Evolutionary conservation across 1,140 invertebrate species (phyloP), one percentile per base, ranked within the genome.

Genomic region (Drosophila burlai): DNA sequence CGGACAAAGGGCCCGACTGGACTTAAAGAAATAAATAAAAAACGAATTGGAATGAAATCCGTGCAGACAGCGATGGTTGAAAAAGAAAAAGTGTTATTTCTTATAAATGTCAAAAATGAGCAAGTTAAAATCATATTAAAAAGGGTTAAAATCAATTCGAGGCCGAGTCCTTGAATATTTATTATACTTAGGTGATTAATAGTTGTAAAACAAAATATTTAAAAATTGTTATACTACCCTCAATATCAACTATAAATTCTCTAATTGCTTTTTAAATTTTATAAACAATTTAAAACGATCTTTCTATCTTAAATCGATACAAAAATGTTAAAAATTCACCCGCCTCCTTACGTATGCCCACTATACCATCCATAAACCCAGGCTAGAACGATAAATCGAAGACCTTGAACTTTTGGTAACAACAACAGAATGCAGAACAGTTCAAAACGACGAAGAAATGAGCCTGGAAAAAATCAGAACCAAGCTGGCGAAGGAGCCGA

Each of bases 331-430:
- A 26, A 50, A n/a, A 60, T 45, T 26, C 34, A 13, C 3, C 11
- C 10, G 7, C 7, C 11, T 3, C 4, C 13, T n/a, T 46, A n/a
- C 42, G 26, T 42, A 40, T 49, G 7, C 31, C 24, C 40, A 46
- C 64, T 68, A 42, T 68, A 55, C n/a, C 11, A n/a, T 21, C 24
- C 24, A 26, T 42, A 40, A 58, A 52, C 62, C 40, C 13, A 31
- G 59, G 38, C 42, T 64, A 21, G 15, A 43, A 68, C 52, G 50
- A 65, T 81, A 79, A 63, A 81, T 73, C n/a, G 45, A 58, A 86
- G 83, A 86, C 83, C 83, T 86, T 86, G 83, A 86, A 86, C 83
- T 86, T 86, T 86, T 86, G 80, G 60, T 58, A 78, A 50, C 76
- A 47, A 54, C 34, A 55, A 61, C 59, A 74, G 78, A 69, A 60